These are phyloP conservation scores for Babylonia areolata DNA, from an alignment of 1,140 invertebrate species.

Conservation along the genomic window DNA sequence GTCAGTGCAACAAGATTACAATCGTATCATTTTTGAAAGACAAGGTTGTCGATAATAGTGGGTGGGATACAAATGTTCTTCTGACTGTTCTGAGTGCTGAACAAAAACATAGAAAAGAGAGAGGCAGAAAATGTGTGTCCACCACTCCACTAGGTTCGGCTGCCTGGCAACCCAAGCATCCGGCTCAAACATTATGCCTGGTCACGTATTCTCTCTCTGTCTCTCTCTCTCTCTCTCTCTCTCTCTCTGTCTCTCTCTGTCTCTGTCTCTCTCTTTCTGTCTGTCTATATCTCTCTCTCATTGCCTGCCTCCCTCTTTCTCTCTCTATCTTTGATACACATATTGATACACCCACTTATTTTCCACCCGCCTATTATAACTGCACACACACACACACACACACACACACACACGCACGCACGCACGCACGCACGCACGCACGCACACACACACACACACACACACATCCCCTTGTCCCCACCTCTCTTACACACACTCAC, in stretches of 20 bases:
- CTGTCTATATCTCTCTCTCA: not conserved
- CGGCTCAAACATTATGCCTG: too few species aligned
- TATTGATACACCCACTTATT: not conserved
- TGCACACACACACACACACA: constrained; percentile 6
- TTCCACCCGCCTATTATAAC: not conserved
- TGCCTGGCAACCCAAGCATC: too few species aligned
- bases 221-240: constrained; percentile 12
- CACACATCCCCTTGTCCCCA: not conserved
- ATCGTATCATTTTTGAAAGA: too few species aligned
- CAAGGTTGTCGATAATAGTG: too few species aligned
- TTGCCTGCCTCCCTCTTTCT: not conserved
- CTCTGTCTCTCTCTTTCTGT: not conserved
- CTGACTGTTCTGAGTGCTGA: too few species aligned
- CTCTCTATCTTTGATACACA: not conserved
- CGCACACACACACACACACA: constrained; percentile 4
- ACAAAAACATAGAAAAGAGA: too few species aligned
- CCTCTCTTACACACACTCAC: not conserved
- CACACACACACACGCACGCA: not conserved
- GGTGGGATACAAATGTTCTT: too few species aligned
- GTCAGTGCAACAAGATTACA: too few species aligned
- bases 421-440: not conserved
- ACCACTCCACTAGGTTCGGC: too few species aligned
- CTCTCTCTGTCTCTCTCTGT: constrained; percentile 19
- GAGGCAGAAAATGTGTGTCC: too few species aligned
- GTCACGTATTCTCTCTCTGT: constrained; percentile 13